Evolutionary conservation across 2,888 invertebrate species (phyloP).

Genomic region (Drosophila putrida): DNA sequence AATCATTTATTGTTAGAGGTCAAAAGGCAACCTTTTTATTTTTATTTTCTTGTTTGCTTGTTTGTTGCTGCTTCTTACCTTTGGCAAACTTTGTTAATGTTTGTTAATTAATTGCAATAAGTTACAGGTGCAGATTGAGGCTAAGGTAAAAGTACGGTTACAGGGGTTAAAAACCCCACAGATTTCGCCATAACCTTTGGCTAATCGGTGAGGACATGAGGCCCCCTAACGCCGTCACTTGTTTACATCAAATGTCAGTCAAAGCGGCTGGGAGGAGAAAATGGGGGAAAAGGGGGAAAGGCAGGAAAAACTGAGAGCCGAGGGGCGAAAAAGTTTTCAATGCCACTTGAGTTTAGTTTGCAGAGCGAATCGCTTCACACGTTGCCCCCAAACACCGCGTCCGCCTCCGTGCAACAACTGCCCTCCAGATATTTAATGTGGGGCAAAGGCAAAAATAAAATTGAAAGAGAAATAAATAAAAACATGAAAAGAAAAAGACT

Average conservation of each 20-base stretch:
- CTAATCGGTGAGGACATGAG: conserved; percentile 45
- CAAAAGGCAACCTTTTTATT: conserved; percentile 28
- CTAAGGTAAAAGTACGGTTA: not conserved
- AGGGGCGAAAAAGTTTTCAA: conserved; percentile 51
- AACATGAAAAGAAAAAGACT: not conserved
- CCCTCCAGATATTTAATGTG: conserved; percentile 28
- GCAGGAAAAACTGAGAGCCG: not conserved
- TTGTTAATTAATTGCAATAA: conserved; percentile 67
- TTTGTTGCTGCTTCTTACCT: not conserved
- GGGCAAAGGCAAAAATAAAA: conserved; percentile 26
- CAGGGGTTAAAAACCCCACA: not conserved
- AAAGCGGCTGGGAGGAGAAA: not conserved
- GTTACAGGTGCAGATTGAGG: conserved; percentile 25
- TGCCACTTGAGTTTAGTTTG: conserved; percentile 59
- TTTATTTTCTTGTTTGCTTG: not conserved
- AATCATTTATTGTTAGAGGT: conserved; percentile 41
- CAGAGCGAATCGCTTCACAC: conserved; percentile 42
- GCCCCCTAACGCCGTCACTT: conserved; percentile 30
- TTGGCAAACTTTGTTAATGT: conserved; percentile 45
- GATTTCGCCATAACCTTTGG: conserved; percentile 11
- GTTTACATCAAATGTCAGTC: conserved; percentile 50
- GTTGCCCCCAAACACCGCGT: conserved; percentile 2
- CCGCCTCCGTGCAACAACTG: not conserved
- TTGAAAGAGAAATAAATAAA: conserved; percentile 10
- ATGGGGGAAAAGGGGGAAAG: not conserved